Conservation (phyloP, 2,797 vertebrate species). For the Bradypus variegatus region DNA sequence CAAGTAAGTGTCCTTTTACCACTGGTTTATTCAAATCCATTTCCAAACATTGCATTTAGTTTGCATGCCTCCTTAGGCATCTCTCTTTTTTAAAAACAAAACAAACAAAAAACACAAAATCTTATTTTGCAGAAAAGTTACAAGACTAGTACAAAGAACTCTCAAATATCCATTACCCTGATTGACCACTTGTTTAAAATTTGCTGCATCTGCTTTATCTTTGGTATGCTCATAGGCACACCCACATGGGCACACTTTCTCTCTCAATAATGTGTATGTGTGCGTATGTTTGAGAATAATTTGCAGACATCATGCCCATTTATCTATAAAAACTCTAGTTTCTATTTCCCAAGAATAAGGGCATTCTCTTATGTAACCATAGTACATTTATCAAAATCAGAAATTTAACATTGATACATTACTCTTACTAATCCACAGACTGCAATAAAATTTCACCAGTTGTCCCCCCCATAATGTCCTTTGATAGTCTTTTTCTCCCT, state of each 20-base stretch:
- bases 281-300: not conserved
- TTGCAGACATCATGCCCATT: not conserved
- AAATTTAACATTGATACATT: not conserved
- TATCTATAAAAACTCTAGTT: not conserved
- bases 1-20: not conserved
- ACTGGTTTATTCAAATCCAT: not conserved
- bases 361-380: not conserved
- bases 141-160: not conserved
- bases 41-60: not conserved
- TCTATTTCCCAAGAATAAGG: not conserved
- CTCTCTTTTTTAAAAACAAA: no score
- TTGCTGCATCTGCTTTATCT: not conserved
- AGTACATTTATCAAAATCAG: not conserved
- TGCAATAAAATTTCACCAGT: not conserved
- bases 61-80: not conserved
- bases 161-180: not conserved
- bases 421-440: not conserved
- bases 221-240: not conserved
- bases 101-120: not conserved
- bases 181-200: not conserved
- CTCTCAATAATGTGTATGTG: not conserved
- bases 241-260: no score
- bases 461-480: no score
- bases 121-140: not conserved
- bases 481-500: not conserved